Evolutionary conservation across 2,888 invertebrate species (phyloP).

Genomic region (Andricus quercusramuli): DNA sequence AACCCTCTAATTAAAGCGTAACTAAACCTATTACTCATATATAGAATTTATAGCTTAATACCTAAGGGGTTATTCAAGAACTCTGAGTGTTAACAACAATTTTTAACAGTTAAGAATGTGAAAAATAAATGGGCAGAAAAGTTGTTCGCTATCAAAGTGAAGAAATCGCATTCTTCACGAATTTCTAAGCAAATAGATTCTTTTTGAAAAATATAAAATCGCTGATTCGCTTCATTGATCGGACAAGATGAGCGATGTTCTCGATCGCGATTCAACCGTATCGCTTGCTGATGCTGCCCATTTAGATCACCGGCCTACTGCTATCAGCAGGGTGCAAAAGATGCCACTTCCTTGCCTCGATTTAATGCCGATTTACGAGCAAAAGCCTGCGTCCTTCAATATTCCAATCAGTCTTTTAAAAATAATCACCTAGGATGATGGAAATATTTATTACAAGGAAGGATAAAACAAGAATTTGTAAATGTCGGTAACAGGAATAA

Average conservation of each 20-base stretch:
- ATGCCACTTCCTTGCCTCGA: constrained; percentile 41
- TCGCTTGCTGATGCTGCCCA: constrained; percentile 15
- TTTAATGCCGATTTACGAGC: constrained; percentile 38
- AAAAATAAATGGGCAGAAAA: background rate
- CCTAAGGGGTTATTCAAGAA: too few species aligned
- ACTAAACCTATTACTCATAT: too few species aligned
- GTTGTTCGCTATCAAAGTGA: background rate
- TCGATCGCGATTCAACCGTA: constrained; percentile 8
- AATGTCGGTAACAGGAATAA: too few species aligned
- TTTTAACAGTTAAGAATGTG: background rate
- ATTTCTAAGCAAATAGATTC: constrained; percentile 2
- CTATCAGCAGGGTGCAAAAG: constrained; percentile 27
- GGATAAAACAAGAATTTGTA: background rate
- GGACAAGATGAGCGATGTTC: background rate
- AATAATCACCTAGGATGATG: background rate
- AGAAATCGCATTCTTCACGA: background rate
- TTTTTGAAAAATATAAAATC: background rate
- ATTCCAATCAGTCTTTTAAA: background rate
- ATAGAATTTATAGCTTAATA: too few species aligned
- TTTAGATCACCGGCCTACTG: constrained; percentile 5
- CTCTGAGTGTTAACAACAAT: background rate
- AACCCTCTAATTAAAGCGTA: too few species aligned
- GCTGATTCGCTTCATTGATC: constrained; percentile 1
- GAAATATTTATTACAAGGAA: background rate
- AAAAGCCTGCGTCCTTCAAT: background rate